These are phyloP conservation scores for Drosophila flavopinicola DNA, from an alignment of 2,888 invertebrate species.

Conservation along the genomic window DNA sequence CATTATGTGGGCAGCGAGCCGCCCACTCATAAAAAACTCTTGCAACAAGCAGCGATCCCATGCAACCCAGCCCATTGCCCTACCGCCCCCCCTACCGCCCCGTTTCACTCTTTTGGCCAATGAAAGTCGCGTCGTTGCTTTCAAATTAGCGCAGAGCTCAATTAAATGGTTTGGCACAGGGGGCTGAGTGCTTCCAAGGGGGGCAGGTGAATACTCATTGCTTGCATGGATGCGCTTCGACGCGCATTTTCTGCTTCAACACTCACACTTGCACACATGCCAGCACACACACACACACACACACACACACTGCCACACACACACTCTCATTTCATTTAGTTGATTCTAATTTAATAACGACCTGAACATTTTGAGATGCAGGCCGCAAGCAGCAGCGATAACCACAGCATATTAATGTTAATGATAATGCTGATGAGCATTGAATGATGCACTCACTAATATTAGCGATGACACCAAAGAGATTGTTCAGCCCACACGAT, in stretches of 20 bases:
- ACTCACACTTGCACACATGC: slow-evolving; percentile 29
- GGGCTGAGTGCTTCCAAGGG: neutral
- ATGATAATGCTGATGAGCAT: slow-evolving; percentile 51
- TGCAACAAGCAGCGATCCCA: slow-evolving; percentile 10
- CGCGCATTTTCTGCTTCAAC: slow-evolving; percentile 65
- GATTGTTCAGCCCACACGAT: neutral
- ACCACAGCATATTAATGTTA: slow-evolving; percentile 48
- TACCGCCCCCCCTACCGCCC: neutral
- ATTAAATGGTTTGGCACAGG: slow-evolving; percentile 56
- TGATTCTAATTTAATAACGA: slow-evolving; percentile 75
- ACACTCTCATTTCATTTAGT: slow-evolving; percentile 59
- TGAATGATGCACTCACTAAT: slow-evolving; percentile 13
- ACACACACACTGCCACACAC: slow-evolving; percentile 8
- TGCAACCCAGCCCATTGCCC: neutral
- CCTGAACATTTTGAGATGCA: slow-evolving; percentile 50
- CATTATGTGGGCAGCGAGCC: slow-evolving; percentile 49
- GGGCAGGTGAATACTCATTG: slow-evolving; percentile 30
- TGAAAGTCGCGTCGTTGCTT: slow-evolving; percentile 67
- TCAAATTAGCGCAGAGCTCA: slow-evolving; percentile 76
- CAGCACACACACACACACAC: slow-evolving; percentile 1
- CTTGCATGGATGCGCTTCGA: slow-evolving; percentile 68
- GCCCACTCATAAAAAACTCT: slow-evolving; percentile 35
- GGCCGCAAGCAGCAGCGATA: slow-evolving; percentile 31
- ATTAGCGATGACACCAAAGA: neutral
- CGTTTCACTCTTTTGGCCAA: slow-evolving; percentile 16